Conservation (phyloP, 2,113 vertebrate species). For the Oreocharis arfaki region DNA sequence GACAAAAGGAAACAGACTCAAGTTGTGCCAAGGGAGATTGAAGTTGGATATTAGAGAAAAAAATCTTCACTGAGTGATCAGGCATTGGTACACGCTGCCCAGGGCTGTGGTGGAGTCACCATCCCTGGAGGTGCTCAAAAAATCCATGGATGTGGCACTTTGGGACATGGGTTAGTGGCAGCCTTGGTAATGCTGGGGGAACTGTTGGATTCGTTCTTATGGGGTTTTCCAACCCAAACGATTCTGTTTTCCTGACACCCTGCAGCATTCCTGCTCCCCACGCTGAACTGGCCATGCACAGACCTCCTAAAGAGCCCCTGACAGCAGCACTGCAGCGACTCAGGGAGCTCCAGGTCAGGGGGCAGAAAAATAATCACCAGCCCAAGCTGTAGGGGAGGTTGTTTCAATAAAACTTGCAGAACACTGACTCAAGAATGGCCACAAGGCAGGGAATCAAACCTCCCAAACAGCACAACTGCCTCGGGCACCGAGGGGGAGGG, state of each 20-base stretch:
- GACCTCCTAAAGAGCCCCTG: neutral
- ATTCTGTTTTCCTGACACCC: rapidly evolving
- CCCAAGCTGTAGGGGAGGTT: neutral
- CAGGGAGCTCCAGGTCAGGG: neutral
- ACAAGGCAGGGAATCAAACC: neutral
- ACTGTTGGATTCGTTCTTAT: rapidly evolving
- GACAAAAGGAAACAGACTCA: neutral
- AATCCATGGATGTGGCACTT: neutral
- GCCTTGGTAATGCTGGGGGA: neutral
- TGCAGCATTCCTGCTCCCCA: neutral
- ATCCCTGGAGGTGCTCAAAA: neutral
- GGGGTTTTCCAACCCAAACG: neutral
- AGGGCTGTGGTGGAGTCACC: neutral
- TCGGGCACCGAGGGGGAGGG: neutral
- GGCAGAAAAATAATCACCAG: neutral
- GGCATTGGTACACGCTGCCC: rapidly evolving
- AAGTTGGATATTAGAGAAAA: neutral
- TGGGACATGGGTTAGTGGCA: neutral
- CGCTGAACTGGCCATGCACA: rapidly evolving
- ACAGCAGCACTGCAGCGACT: neutral
- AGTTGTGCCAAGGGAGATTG: neutral
- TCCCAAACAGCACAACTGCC: neutral
- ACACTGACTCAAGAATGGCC: neutral
- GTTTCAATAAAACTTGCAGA: neutral
- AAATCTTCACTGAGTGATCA: neutral